Percentiles rank a stretch among this genome's conserved stretches.
Evolutionary conservation across 2,797 vertebrate species (phyloP).

Genomic region (Catostomus latipinnis): DNA sequence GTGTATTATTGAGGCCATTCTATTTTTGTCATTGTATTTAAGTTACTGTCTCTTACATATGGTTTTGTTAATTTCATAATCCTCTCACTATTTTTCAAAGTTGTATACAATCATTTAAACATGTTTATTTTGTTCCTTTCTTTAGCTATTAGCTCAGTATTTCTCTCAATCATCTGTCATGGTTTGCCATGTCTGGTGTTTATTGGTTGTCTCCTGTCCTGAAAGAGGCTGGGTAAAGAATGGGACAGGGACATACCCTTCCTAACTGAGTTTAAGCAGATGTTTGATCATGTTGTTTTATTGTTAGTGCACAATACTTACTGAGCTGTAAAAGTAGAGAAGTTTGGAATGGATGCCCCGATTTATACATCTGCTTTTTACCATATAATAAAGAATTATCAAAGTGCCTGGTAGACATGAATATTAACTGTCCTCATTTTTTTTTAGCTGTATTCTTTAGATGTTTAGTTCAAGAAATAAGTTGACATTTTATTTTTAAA

Average conservation of each 20-base stretch:
- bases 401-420: slow-evolving; percentile 94
- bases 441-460: background rate
- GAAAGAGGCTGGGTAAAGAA: background rate
- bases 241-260: background rate
- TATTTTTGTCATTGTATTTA: slow-evolving; percentile 53
- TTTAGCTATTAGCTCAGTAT: slow-evolving; percentile 4
- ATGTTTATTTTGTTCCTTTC: slow-evolving; percentile 18
- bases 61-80: slow-evolving; percentile 35
- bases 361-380: slow-evolving; percentile 96
- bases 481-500: no score
- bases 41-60: slow-evolving; percentile 23
- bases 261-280: no score
- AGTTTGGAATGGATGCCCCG: slow-evolving; percentile 88
- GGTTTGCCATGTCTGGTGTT: background rate
- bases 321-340: slow-evolving; percentile 86
- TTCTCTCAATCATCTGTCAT: slow-evolving; percentile 41
- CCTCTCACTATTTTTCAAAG: slow-evolving; percentile 8
- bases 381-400: slow-evolving; percentile 96
- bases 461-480: background rate
- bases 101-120: slow-evolving; percentile 39
- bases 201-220: slow-evolving; percentile 3
- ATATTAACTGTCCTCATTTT: slow-evolving; percentile 51
- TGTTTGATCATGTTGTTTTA: slow-evolving; percentile 69
- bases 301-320: slow-evolving; percentile 80
- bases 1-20: slow-evolving; percentile 26